Percentiles rank a stretch among this genome's conserved stretches.
Conservation (phyloP, 1,140 invertebrate species). For the Dendroctonus ponderosae region DNA sequence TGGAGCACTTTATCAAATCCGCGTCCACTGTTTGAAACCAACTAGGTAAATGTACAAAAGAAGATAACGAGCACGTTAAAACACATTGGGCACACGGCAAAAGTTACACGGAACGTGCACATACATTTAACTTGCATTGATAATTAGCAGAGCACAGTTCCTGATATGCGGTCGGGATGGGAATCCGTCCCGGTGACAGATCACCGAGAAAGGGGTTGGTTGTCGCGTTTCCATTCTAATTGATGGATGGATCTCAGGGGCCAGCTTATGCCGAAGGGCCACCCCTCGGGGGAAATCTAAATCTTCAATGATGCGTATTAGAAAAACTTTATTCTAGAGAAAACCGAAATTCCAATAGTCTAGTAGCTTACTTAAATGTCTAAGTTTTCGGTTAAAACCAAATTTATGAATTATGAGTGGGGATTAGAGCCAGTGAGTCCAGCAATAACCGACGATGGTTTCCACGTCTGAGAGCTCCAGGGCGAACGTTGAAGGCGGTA, state of each 20-base stretch:
- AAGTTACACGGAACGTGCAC: neutral
- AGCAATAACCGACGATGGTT: no score
- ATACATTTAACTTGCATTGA: slow-evolving; percentile 21
- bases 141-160: slow-evolving; percentile 28
- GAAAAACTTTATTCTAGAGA: no score
- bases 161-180: slow-evolving; percentile 24
- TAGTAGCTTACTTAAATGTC: no score
- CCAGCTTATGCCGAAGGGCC: slow-evolving; percentile 18
- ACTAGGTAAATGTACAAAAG: neutral
- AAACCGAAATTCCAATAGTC: no score
- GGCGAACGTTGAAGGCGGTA: no score
- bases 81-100: slow-evolving; percentile 2
- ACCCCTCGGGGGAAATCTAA: no score
- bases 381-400: no score
- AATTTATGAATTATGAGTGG: no score
- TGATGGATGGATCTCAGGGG: slow-evolving; percentile 35
- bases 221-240: slow-evolving; percentile 23
- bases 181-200: slow-evolving; percentile 32
- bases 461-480: no score
- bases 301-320: no score
- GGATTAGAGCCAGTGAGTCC: no score
- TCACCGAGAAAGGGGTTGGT: slow-evolving; percentile 28
- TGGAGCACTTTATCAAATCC: slow-evolving; percentile 3
- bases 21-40: slow-evolving; percentile 1
- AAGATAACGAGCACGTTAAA: slow-evolving; percentile 5